These are phyloP conservation scores for Nycticryphes semicollaris DNA, from an alignment of 2,113 vertebrate species.

Conservation along the genomic window DNA sequence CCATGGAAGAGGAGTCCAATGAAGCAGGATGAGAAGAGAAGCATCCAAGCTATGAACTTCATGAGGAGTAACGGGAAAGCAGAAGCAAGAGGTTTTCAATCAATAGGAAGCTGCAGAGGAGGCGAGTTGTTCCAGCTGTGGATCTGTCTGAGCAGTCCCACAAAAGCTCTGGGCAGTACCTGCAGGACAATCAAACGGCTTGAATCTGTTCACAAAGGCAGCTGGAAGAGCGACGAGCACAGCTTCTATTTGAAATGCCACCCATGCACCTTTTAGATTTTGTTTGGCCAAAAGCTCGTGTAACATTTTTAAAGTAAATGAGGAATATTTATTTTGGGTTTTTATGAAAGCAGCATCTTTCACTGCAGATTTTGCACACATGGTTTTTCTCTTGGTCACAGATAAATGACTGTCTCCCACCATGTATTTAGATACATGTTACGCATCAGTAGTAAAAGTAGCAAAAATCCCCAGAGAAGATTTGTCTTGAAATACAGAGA, in stretches of 20 bases:
- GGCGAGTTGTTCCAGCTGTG: neutral
- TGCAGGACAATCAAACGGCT: neutral
- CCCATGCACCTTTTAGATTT: accelerated
- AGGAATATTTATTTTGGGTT: neutral
- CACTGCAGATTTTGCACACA: neutral
- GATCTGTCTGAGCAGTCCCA: neutral
- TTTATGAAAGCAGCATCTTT: neutral
- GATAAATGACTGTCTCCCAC: neutral
- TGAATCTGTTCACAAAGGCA: neutral
- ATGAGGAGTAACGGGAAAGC: accelerated
- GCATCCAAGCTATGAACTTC: neutral
- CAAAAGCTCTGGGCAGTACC: neutral
- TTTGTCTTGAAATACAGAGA: neutral
- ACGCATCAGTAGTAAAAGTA: neutral
- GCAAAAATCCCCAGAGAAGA: neutral
- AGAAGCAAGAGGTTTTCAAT: neutral
- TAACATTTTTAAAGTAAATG: neutral
- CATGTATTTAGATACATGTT: too few species aligned
- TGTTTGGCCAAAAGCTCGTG: neutral
- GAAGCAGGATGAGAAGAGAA: neutral
- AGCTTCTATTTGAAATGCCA: neutral
- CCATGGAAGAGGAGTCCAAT: neutral
- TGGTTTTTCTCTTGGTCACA: neutral
- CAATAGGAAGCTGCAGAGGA: neutral
- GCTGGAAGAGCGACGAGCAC: neutral